These are phyloP conservation scores for Hyles lineata DNA, from an alignment of 2,888 invertebrate genomes.

Conservation along the genomic window DNA sequence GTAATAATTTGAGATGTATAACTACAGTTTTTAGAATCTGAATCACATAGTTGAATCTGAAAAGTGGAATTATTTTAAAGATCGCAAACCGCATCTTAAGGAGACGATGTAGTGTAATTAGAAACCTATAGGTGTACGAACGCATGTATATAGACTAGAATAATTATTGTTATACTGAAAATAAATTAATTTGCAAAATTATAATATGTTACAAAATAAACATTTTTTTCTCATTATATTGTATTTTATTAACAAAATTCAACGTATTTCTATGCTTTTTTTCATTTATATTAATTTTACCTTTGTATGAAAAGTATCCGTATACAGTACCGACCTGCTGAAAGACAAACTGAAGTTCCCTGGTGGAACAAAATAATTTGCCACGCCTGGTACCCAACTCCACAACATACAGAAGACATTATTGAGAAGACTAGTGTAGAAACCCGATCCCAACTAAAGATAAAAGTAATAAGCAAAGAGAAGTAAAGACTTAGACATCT, in stretches of 20 bases:
- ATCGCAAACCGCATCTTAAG: conserved; percentile 11
- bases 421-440: too few species aligned
- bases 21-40: background rate
- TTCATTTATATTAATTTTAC: too few species aligned
- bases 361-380: too few species aligned
- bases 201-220: conserved; percentile 30
- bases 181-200: conserved; percentile 24
- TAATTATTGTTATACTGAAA: conserved; percentile 22
- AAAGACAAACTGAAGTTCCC: too few species aligned
- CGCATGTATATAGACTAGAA: conserved; percentile 20
- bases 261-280: too few species aligned
- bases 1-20: conserved; percentile 1
- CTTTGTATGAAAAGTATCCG: too few species aligned
- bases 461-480: too few species aligned
- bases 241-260: background rate
- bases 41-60: background rate
- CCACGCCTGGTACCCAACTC: too few species aligned
- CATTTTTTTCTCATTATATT: conserved; percentile 12
- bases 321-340: too few species aligned
- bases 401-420: too few species aligned
- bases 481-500: too few species aligned
- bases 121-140: background rate
- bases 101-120: background rate
- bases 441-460: too few species aligned
- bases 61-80: background rate